Evolutionary conservation across 2,888 invertebrate species (phyloP), one percentile per base, ranked within the genome.

Genomic region (Sisyra terminalis): DNA sequence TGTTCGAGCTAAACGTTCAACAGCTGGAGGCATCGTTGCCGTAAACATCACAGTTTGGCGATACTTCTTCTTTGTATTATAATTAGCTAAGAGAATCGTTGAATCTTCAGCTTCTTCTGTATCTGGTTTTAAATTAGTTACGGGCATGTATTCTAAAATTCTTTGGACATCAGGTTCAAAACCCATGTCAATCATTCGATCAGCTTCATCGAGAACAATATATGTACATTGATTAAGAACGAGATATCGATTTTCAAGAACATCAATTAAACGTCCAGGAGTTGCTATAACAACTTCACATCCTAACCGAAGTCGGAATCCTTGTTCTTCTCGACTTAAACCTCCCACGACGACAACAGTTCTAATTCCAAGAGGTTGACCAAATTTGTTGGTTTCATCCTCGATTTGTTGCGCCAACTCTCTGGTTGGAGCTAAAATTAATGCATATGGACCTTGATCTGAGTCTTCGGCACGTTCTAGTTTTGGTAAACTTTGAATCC

Each of bases 11-110:
- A 99, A 66, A 46, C 97, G 73, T 66, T 99, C 98, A 2, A 99
- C 94, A 2, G 96, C 89, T 0, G 96, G 83, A 7, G 96, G 96
- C 98, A 99, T 99, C 49, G 98, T 99, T 3, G 98, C 98, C 39
- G 98, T 98, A 64, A 99, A 99, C 98, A 99, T 99, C 59, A 99
- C 98, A 54, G 98, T 99, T 81, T 96, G 96, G 59, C 96, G 71
- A 62, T 86, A 98, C 61, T 98, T 98, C 60, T 96, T 87, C 62
- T 93, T 96, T 1, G 90, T 80, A 57, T 85, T 80, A 57, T 96
- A 97, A 63, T 98, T 97, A 29, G 84, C 86, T 63, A 96, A 71
- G 43, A 98, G 67, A 51, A 85, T 79, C 36, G 76, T 74, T 44
- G 88, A 88, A 62, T 97, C 93, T 66, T 99, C 98, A 1, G 97